Conservation (phyloP, 92 coral and sea anemone genomes). For the Muricea muricata region DNA sequence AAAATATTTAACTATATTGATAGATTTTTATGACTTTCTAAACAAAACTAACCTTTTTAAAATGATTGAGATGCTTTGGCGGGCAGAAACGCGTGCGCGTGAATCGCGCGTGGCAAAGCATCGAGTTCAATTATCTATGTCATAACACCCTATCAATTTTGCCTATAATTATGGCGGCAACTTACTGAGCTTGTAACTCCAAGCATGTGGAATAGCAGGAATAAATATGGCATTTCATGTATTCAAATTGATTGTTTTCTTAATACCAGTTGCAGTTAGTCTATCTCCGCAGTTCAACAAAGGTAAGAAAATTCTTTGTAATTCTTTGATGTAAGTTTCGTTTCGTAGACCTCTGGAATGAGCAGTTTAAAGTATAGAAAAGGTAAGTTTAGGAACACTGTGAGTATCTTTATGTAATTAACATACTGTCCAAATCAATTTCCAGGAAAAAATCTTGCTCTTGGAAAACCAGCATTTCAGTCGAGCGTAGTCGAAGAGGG, state of each 20-base stretch:
- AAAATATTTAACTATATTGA: too few species aligned
- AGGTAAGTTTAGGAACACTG: too few species aligned
- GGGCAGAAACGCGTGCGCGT: not conserved
- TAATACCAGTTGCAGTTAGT: not conserved
- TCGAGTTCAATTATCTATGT: not conserved
- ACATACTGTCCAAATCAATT: too few species aligned
- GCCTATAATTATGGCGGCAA: not conserved
- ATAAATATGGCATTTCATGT: not conserved
- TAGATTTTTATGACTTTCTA: too few species aligned
- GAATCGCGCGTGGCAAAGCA: not conserved
- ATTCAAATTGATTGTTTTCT: not conserved
- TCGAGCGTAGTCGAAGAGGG: not conserved
- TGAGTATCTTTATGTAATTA: too few species aligned
- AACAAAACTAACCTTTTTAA: too few species aligned
- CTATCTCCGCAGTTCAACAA: not conserved
- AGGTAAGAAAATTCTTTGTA: not conserved
- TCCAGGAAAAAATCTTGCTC: not conserved
- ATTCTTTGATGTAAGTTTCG: too few species aligned
- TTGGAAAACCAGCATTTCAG: constrained; percentile 17
- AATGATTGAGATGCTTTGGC: too few species aligned
- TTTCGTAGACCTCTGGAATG: too few species aligned
- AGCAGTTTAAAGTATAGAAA: too few species aligned
- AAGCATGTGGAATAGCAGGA: not conserved
- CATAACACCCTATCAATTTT: not conserved
- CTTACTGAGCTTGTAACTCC: not conserved